These are phyloP conservation scores for Carassius gibelio DNA, from an alignment of 2,113 vertebrate species.

Conservation along the genomic window DNA sequence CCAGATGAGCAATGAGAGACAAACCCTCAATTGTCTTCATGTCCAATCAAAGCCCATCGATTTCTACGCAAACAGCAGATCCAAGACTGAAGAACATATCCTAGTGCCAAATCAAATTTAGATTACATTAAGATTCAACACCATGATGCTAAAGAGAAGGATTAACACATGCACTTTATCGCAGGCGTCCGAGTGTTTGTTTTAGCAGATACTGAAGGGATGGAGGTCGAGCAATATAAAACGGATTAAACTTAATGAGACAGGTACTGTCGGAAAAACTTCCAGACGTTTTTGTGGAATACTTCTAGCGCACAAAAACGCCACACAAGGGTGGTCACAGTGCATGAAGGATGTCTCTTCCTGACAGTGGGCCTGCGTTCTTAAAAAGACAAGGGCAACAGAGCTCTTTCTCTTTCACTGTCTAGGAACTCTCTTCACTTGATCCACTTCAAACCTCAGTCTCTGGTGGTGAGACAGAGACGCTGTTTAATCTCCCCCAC, in stretches of 20 bases:
- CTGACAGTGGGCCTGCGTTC: not conserved
- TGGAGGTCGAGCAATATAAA: not conserved
- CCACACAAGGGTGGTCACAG: not conserved
- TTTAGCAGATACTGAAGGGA: conserved; percentile 6
- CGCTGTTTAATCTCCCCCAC: conserved; percentile 70
- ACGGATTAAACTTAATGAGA: not conserved
- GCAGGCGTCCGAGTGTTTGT: conserved; percentile 12
- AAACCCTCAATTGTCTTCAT: not conserved
- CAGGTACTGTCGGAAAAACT: not conserved
- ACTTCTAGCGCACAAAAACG: not conserved
- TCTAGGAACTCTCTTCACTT: conserved; percentile 47
- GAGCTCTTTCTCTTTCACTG: not conserved
- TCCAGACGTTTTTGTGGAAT: not conserved
- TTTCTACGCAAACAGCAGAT: not conserved
- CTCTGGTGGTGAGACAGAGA: conserved; percentile 56
- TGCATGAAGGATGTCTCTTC: conserved; percentile 32
- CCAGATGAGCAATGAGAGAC: not conserved
- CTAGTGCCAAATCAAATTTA: conserved; percentile 40
- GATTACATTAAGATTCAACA: conserved; percentile 52
- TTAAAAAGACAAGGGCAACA: conserved; percentile 36
- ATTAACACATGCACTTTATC: conserved; percentile 19
- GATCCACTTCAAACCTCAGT: conserved; percentile 55
- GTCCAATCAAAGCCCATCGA: conserved; percentile 3
- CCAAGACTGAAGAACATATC: not conserved
- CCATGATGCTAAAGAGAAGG: not conserved